Percentiles rank a stretch among this genome's conserved stretches.
Evolutionary conservation across 2,797 vertebrate species (phyloP).

Genomic region (Eulemur rubriventer): DNA sequence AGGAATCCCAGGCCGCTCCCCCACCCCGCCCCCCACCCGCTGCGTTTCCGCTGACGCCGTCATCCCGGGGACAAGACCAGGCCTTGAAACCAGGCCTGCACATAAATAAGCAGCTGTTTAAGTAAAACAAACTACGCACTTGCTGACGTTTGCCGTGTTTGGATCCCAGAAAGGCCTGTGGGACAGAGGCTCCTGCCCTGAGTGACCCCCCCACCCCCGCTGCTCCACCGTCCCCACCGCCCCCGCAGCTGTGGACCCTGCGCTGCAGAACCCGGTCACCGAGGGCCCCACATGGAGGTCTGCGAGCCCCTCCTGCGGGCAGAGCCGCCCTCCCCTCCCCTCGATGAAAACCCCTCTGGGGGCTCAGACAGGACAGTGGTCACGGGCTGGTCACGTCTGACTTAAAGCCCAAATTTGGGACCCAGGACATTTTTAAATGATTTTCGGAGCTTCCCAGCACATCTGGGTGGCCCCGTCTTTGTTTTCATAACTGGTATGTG

Average conservation of each 20-base stretch:
- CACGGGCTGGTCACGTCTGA: neutral
- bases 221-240: no score
- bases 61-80: neutral
- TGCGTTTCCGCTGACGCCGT: neutral
- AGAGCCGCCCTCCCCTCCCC: neutral
- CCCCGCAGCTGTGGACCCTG: no score
- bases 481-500: no score
- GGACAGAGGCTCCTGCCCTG: neutral
- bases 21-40: neutral
- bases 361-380: rapidly evolving
- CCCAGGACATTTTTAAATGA: no score
- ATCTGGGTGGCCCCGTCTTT: neutral
- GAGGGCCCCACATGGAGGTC: neutral
- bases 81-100: neutral
- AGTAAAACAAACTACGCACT: slow-evolving; percentile 6
- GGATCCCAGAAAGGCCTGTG: neutral
- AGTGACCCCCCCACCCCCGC: neutral
- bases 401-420: neutral
- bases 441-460: neutral
- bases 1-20: neutral
- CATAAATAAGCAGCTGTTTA: slow-evolving; percentile 22
- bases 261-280: no score
- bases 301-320: neutral
- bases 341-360: neutral
- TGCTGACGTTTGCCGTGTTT: slow-evolving; percentile 34